A percentile compares a stretch with the other conserved stretches of the same genome.
Conservation (phyloP, 2,888 invertebrate species). For the Torymus aiolomorphi region DNA sequence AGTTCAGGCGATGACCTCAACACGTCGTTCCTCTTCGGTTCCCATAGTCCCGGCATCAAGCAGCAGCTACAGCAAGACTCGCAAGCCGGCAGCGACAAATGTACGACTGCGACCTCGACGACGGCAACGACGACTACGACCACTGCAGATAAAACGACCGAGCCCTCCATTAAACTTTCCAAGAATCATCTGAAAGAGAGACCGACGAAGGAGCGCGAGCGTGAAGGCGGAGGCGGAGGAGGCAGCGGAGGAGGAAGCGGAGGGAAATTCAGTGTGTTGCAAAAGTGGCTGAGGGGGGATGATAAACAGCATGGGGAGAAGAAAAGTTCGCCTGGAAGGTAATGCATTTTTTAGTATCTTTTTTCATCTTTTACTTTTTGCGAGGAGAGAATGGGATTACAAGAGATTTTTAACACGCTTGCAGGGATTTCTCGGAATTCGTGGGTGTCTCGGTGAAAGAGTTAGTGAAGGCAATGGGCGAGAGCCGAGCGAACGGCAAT, state of each 20-base stretch:
- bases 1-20: constrained; percentile 65
- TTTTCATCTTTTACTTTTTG: too few species aligned
- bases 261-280: constrained; percentile 77
- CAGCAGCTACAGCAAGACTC: constrained; percentile 65
- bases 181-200: constrained; percentile 70
- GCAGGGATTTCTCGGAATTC: constrained; percentile 78
- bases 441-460: constrained; percentile 84
- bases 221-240: constrained; percentile 67
- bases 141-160: constrained; percentile 65
- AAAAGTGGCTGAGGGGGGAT: constrained; percentile 79
- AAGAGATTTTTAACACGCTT: too few species aligned
- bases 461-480: constrained; percentile 84
- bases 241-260: too few species aligned
- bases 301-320: constrained; percentile 74
- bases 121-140: neutral
- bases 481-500: constrained; percentile 87
- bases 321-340: constrained; percentile 72
- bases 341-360: neutral
- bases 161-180: constrained; percentile 67
- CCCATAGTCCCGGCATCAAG: constrained; percentile 61
- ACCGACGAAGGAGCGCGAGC: constrained; percentile 67
- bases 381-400: too few species aligned
- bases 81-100: constrained; percentile 67
- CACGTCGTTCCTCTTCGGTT: constrained; percentile 76
- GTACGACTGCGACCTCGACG: neutral